Percentiles rank a stretch among this genome's conserved stretches.
phyloP scores from a whole-genome alignment of 2,113 vertebrate genomes.

The Pogonocichla stellata region DNA sequence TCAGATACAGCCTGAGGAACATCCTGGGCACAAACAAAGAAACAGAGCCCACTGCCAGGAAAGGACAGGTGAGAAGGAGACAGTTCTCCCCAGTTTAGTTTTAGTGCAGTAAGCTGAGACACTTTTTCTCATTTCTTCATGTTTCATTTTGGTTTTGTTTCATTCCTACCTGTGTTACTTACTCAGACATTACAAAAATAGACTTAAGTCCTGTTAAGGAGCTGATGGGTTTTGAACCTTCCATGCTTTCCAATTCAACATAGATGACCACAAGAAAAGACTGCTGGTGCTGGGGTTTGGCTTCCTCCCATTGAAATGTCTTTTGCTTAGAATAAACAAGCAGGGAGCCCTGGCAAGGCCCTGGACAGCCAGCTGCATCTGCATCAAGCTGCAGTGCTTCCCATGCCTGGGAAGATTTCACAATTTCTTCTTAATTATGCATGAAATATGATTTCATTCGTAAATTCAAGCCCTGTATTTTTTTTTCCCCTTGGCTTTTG shows the following conservation, averaged over 20 bases:
- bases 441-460: neutral
- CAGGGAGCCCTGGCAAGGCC: neutral
- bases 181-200: neutral
- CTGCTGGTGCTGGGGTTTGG: neutral
- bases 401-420: neutral
- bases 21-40: neutral
- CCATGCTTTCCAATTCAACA: neutral
- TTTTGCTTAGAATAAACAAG: neutral
- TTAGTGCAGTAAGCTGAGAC: neutral
- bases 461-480: neutral
- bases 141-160: neutral
- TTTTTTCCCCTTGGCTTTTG: neutral
- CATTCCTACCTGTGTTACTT: neutral
- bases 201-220: neutral
- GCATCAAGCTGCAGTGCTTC: neutral
- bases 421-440: neutral
- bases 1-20: neutral
- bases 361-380: neutral
- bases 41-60: neutral
- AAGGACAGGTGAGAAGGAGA: neutral
- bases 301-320: neutral
- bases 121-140: neutral
- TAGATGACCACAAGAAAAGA: neutral
- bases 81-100: neutral
- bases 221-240: fast-evolving